Evolutionary conservation across 2,888 invertebrate species (phyloP).

Genomic region (Pseudolycoriella hygida): DNA sequence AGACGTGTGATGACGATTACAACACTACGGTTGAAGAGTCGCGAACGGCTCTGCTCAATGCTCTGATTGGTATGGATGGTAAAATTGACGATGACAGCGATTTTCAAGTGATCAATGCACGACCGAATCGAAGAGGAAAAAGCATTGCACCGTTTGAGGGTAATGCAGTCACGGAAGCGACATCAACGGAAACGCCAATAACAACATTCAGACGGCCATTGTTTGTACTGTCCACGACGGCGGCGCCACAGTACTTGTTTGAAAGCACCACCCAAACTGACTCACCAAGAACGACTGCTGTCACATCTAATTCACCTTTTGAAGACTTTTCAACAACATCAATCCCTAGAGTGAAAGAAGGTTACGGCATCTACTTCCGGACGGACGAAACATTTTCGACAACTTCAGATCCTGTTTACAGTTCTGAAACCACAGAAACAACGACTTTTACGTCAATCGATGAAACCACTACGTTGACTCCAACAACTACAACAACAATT

Average conservation of each 20-base stretch:
- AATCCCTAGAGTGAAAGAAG: not conserved
- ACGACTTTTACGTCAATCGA: slow-evolving; percentile 15
- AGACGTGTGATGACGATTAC: slow-evolving; percentile 53
- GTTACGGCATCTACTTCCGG: not conserved
- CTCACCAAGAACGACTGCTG: slow-evolving; percentile 23
- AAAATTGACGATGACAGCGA: slow-evolving; percentile 20
- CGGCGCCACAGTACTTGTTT: slow-evolving; percentile 19
- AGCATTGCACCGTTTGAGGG: slow-evolving; percentile 1
- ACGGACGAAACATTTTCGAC: not conserved
- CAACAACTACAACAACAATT: slow-evolving; percentile 25
- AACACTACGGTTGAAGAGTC: slow-evolving; percentile 54
- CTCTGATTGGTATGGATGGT: slow-evolving; percentile 43
- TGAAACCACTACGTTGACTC: slow-evolving; percentile 15
- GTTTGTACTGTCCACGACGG: not conserved
- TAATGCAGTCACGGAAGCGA: slow-evolving; percentile 1
- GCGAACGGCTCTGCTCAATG: slow-evolving; percentile 47
- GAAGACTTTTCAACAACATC: not conserved
- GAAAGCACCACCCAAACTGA: slow-evolving; percentile 17
- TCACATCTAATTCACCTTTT: slow-evolving; percentile 9
- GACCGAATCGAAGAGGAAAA: slow-evolving; percentile 15
- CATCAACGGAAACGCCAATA: slow-evolving; percentile 10
- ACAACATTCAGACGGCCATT: slow-evolving; percentile 6
- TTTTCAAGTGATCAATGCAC: slow-evolving; percentile 11
- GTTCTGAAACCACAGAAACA: slow-evolving; percentile 16
- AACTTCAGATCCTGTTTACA: not conserved